Evolutionary conservation across 2,797 vertebrate genomes (phyloP), one percentile per base, ranked within the genome.

Genomic region (Rhinoraja longicauda): DNA sequence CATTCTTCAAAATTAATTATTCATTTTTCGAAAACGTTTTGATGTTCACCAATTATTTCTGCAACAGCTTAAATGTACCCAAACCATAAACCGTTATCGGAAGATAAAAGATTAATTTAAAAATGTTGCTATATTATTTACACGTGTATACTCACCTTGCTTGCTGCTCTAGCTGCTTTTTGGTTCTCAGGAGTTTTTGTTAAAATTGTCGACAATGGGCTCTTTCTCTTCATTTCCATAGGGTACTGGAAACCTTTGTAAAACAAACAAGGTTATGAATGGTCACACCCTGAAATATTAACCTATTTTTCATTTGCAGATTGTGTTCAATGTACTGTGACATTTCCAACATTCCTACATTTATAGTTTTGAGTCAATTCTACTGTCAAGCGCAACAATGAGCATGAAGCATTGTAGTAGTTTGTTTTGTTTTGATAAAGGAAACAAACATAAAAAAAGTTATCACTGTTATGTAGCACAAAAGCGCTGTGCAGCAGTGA

Each of bases 1-100:
- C 39, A 73, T 72, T 45, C 24, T 92, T 53, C 90, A 75, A 73
- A 92, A 73, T 92, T 72, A 92, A 72, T 92, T 75, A 75, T 92
- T 92, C 70, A 92, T 29, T 53, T 45, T 13, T 19, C 21, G 0
- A 62, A 88, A 86, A n/a, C 29, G 4, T 36, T 77, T 77, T n/a
- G 57, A 84, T 73, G 72, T 36, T 73, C 70, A 75, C 13, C 9
- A 45, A 75, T 73, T 91, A 75, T 73, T 90, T 29, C 36, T 15
- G 70, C 70, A 91, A 92, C 21, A 73, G 26, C 29, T 10, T 4
- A 53, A 12, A 10, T 53, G 72, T 17, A 91, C 10, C 9, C 24
- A 75, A 92, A 53, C 26, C 53, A 29, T 53, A 36, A 92, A 45
- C 13, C 9, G 53, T 53, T 75, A 70, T 6, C 10, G 7, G 39